These are phyloP conservation scores for Sinocyclocheilus anophthalmus DNA, from an alignment of 2,113 vertebrate genomes.

Conservation along the genomic window DNA sequence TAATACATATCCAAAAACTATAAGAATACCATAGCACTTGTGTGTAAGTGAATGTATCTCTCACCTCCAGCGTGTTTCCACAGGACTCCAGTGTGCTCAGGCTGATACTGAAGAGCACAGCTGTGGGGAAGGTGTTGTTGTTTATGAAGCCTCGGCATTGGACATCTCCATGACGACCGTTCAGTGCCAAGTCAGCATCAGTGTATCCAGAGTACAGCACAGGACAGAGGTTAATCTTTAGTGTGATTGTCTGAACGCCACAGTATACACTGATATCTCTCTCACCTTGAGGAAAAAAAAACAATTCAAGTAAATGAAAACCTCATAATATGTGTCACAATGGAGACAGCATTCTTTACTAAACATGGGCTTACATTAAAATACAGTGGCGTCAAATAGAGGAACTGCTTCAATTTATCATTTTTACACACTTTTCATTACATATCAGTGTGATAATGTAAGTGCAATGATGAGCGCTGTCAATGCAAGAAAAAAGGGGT, in stretches of 20 bases:
- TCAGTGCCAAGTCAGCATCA: slow-evolving; percentile 88
- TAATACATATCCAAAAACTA: background rate
- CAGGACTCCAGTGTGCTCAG: slow-evolving; percentile 94
- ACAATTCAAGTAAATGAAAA: background rate
- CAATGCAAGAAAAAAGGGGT: too few relatives aligned
- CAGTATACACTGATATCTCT: slow-evolving; percentile 94
- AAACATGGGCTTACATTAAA: too few relatives aligned
- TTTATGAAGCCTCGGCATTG: slow-evolving; percentile 95
- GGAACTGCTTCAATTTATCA: background rate
- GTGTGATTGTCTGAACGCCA: slow-evolving; percentile 92
- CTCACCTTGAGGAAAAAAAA: slow-evolving; percentile 80
- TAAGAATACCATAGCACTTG: background rate
- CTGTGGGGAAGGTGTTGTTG: slow-evolving; percentile 96
- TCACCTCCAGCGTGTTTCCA: slow-evolving; percentile 92
- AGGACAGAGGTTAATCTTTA: slow-evolving; percentile 99
- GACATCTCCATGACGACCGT: slow-evolving; percentile 86
- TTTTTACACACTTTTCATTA: background rate
- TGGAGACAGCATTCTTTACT: too few relatives aligned
- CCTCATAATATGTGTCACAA: too few relatives aligned
- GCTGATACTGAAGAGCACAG: slow-evolving; percentile 94
- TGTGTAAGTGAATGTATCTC: slow-evolving; percentile 12
- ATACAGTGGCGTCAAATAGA: too few relatives aligned
- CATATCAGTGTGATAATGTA: background rate
- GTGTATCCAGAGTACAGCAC: slow-evolving; percentile 96
- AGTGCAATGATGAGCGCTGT: too few relatives aligned